Evolutionary conservation across 2,888 invertebrate genomes (phyloP).

Genomic region (Caenorhabditis sp.): DNA sequence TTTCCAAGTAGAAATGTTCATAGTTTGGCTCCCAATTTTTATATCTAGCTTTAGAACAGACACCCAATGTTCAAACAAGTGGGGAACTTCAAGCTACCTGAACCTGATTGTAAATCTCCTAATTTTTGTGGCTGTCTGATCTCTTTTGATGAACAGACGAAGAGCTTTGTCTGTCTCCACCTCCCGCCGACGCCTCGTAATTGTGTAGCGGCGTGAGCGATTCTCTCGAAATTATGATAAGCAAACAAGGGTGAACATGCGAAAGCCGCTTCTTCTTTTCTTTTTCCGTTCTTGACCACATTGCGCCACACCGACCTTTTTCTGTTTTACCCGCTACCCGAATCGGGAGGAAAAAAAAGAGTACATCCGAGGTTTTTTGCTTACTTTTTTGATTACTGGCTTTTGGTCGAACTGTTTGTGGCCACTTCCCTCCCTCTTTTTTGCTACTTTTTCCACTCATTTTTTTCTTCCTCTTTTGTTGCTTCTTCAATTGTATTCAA

Average conservation of each 20-base stretch:
- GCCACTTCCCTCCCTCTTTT: slow-evolving; percentile 8
- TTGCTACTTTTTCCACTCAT: not conserved
- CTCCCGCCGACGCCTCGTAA: slow-evolving; percentile 61
- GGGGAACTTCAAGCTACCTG: too few species aligned
- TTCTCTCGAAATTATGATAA: slow-evolving; percentile 67
- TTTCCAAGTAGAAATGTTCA: too few species aligned
- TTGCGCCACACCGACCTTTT: slow-evolving; percentile 16
- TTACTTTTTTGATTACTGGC: slow-evolving; percentile 50
- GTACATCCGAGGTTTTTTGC: slow-evolving; percentile 43
- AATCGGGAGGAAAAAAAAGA: slow-evolving; percentile 6
- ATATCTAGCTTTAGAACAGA: too few species aligned
- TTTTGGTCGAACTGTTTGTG: slow-evolving; percentile 38
- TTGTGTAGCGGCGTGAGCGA: slow-evolving; percentile 68
- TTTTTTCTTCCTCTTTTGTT: slow-evolving; percentile 20
- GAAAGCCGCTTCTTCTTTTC: slow-evolving; percentile 42
- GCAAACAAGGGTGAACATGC: slow-evolving; percentile 65
- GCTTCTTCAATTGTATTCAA: not conserved
- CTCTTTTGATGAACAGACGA: slow-evolving; percentile 22
- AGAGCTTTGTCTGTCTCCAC: slow-evolving; percentile 9
- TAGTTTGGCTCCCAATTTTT: too few species aligned
- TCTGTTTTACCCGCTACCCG: slow-evolving; percentile 38
- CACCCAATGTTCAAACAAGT: too few species aligned
- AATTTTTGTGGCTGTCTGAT: slow-evolving; percentile 23
- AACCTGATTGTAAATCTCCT: not conserved
- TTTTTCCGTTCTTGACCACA: slow-evolving; percentile 35